Percentiles rank a stretch among this genome's conserved stretches.
Evolutionary conservation across 2,888 invertebrate genomes (phyloP).

Genomic region (Lithophane leautieri): DNA sequence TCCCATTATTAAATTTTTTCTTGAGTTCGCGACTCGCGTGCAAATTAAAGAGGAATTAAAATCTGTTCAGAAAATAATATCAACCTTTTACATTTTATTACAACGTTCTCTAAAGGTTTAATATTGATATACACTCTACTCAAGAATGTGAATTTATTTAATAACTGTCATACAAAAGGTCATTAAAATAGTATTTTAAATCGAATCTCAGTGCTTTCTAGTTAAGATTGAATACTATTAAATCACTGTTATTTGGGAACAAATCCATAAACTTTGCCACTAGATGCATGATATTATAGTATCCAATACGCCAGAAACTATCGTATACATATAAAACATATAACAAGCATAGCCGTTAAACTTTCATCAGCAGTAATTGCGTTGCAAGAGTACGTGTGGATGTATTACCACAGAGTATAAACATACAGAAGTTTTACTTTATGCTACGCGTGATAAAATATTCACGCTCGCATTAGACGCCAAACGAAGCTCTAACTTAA

Average conservation of each 20-base stretch:
- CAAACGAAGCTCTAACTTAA: neutral
- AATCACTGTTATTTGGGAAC: conserved; percentile 20
- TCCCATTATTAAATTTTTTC: conserved; percentile 60
- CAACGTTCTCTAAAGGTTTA: neutral
- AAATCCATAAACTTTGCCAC: conserved; percentile 29
- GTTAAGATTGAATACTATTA: conserved; percentile 3
- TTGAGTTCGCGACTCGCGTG: conserved; percentile 25
- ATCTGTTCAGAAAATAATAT: conserved; percentile 14
- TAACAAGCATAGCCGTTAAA: conserved; percentile 66
- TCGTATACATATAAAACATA: conserved; percentile 44
- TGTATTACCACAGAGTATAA: conserved; percentile 21
- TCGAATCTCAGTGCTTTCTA: neutral
- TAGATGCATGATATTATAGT: conserved; percentile 19
- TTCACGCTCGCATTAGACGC: neutral
- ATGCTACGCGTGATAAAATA: neutral
- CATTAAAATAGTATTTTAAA: neutral
- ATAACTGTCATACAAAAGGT: neutral
- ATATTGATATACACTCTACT: conserved; percentile 1
- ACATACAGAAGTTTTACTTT: conserved; percentile 43
- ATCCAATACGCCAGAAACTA: conserved; percentile 39
- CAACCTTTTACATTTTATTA: conserved; percentile 5
- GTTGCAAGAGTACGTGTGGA: conserved; percentile 54
- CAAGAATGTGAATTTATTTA: conserved; percentile 4
- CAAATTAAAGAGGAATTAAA: conserved; percentile 46
- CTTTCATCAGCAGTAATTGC: conserved; percentile 72